A percentile compares a stretch with the other conserved stretches of the same genome.
phyloP scores from a whole-genome alignment of 2,113 vertebrate species.

The Nicator chloris region DNA sequence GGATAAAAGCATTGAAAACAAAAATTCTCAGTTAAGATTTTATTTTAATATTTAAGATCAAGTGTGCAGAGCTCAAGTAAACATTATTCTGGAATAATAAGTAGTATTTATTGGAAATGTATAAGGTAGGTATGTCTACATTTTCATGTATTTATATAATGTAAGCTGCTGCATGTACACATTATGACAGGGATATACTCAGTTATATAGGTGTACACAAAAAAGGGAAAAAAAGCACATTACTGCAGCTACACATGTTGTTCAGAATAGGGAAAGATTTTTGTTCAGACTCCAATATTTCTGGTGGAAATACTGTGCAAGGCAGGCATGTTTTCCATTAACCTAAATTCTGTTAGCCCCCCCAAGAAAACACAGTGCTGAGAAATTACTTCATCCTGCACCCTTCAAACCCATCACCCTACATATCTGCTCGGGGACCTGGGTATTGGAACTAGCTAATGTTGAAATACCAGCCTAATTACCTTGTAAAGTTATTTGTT shows the following conservation, averaged over 20 bases:
- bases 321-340: constrained; percentile 67
- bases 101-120: neutral
- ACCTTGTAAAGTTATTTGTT: neutral
- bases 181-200: neutral
- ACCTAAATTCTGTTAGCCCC: constrained; percentile 57
- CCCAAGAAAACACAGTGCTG: constrained; percentile 34
- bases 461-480: neutral
- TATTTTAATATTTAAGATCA: neutral
- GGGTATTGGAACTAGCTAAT: neutral
- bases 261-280: constrained; percentile 51
- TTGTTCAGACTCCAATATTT: constrained; percentile 60
- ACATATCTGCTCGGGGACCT: neutral
- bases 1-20: neutral
- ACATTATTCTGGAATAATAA: neutral
- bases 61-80: neutral
- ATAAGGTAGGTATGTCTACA: neutral
- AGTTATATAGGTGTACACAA: neutral
- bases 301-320: constrained; percentile 63
- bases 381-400: constrained; percentile 26
- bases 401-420: neutral
- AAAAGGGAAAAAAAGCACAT: neutral
- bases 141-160: neutral
- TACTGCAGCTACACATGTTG: neutral
- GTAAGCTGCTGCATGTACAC: neutral
- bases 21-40: neutral